Conservation (phyloP, 2,888 invertebrate species). For the Scelioninae gen. 1 region DNA sequence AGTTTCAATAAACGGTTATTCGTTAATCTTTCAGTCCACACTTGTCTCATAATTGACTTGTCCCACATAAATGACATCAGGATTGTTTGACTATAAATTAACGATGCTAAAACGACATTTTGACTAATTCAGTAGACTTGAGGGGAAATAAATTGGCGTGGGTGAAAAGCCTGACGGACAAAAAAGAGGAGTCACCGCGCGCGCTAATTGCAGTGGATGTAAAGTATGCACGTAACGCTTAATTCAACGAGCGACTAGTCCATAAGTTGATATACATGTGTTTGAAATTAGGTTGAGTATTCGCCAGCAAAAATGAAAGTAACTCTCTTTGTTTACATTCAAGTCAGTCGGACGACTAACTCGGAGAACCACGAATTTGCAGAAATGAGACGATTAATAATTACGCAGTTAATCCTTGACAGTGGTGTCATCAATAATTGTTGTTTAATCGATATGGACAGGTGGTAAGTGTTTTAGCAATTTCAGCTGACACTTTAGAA, state of each 20-base stretch:
- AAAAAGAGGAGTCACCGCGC: constrained; percentile 64
- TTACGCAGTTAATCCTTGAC: too few relatives aligned
- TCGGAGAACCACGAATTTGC: too few relatives aligned
- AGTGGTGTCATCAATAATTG: too few relatives aligned
- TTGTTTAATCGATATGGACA: too few relatives aligned
- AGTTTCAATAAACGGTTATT: neutral
- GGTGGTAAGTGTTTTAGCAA: too few relatives aligned
- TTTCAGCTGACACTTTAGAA: too few relatives aligned
- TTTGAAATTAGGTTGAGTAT: constrained; percentile 75
- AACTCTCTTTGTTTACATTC: too few relatives aligned
- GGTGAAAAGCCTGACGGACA: constrained; percentile 9
- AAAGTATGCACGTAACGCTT: constrained; percentile 75
- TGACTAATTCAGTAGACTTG: constrained; percentile 47
- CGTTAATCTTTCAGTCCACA: constrained; percentile 6
- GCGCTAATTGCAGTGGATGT: constrained; percentile 78
- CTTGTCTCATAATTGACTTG: constrained; percentile 25
- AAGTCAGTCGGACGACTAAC: too few relatives aligned
- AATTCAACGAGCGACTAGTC: constrained; percentile 74
- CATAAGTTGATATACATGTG: constrained; percentile 56
- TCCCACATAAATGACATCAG: constrained; percentile 31
- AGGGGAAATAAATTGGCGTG: constrained; percentile 24
- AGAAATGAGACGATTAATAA: too few relatives aligned
- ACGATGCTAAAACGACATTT: constrained; percentile 43
- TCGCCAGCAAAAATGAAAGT: too few relatives aligned
- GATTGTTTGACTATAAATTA: constrained; percentile 46